These are phyloP conservation scores for Orchesella cincta DNA, from an alignment of 1,140 invertebrate genomes.

Conservation along the genomic window DNA sequence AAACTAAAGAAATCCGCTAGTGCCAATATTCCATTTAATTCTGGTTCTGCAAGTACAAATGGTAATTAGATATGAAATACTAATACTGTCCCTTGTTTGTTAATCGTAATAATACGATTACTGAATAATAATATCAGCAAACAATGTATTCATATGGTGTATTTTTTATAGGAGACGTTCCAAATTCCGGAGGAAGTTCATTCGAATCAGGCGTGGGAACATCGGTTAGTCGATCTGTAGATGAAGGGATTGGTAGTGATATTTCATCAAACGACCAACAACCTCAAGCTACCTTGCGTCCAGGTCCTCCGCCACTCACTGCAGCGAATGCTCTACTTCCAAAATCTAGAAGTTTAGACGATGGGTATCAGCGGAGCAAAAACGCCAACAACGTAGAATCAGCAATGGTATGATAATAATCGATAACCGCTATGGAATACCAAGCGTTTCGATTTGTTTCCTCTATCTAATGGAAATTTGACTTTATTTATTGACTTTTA, in stretches of 20 bases:
- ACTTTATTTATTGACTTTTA: not conserved
- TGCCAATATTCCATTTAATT: slow-evolving; percentile 29
- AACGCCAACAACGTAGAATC: slow-evolving; percentile 37
- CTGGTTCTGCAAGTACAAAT: slow-evolving; percentile 48
- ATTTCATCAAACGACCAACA: slow-evolving; percentile 15
- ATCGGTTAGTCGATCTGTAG: slow-evolving; percentile 46
- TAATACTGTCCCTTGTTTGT: not conserved
- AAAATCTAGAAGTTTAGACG: slow-evolving; percentile 48
- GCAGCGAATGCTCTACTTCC: slow-evolving; percentile 29
- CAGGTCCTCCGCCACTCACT: slow-evolving; percentile 42
- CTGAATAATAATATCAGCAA: too few species aligned
- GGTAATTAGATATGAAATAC: slow-evolving; percentile 31
- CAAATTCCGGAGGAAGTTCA: slow-evolving; percentile 35
- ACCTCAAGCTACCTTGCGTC: slow-evolving; percentile 23
- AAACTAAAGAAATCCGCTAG: slow-evolving; percentile 48
- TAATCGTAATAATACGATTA: not conserved
- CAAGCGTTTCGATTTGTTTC: too few species aligned
- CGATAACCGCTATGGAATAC: not conserved
- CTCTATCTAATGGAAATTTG: too few species aligned
- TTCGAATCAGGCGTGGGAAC: slow-evolving; percentile 49
- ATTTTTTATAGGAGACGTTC: slow-evolving; percentile 37
- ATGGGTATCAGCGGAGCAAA: slow-evolving; percentile 15
- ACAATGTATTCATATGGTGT: too few species aligned
- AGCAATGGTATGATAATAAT: slow-evolving; percentile 37
- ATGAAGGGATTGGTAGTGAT: slow-evolving; percentile 35